A percentile compares a stretch with the other conserved stretches of the same genome.
These are phyloP conservation scores for Pristionchus japonicus DNA, from an alignment of 2,888 invertebrate genomes.

Conservation along the genomic window DNA sequence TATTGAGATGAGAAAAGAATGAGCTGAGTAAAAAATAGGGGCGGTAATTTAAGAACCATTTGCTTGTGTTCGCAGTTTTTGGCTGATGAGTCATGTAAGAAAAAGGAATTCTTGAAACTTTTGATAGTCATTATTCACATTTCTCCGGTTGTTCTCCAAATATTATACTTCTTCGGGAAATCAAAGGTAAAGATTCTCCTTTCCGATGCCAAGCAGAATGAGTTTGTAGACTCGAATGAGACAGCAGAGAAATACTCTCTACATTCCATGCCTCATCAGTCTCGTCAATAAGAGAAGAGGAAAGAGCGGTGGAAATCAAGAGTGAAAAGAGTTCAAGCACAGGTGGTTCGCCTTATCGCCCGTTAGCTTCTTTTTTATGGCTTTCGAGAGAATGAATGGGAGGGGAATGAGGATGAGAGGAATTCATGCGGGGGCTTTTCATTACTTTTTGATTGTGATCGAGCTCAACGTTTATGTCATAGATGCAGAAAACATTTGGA, in stretches of 20 bases:
- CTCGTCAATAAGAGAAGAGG: background rate
- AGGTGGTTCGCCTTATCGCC: background rate
- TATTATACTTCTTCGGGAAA: too few relatives aligned
- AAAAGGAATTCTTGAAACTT: too few relatives aligned
- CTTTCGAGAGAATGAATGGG: background rate
- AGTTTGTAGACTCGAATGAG: too few relatives aligned
- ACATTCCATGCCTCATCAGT: background rate
- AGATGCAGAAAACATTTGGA: background rate
- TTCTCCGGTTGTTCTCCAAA: too few relatives aligned
- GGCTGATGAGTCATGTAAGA: too few relatives aligned
- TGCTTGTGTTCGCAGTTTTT: background rate
- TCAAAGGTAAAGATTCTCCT: background rate
- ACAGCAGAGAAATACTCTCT: background rate
- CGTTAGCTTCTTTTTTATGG: background rate
- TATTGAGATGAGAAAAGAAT: too few relatives aligned
- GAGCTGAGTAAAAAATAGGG: background rate
- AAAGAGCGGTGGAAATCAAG: background rate
- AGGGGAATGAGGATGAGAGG: background rate
- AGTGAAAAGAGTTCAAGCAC: background rate
- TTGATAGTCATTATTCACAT: too few relatives aligned
- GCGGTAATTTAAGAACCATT: background rate
- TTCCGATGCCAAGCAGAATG: too few relatives aligned
- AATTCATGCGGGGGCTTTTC: background rate
- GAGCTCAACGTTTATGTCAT: too few relatives aligned
- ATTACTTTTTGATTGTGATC: too few relatives aligned